phyloP scores from a whole-genome alignment of 1,140 invertebrate genomes.

The Heterodera schachtii region DNA sequence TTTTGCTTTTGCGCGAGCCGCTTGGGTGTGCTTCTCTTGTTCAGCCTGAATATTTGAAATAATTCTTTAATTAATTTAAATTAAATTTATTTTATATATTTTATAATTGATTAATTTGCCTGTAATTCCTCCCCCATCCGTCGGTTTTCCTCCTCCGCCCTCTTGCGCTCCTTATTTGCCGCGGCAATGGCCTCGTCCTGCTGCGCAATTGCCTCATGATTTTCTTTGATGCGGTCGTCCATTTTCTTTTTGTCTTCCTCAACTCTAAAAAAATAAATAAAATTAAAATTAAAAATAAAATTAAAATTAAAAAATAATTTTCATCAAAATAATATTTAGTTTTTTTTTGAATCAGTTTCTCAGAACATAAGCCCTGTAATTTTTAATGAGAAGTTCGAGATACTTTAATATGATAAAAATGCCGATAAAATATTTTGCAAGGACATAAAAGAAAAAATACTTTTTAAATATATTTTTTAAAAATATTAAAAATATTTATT shows the following conservation, averaged over 20 bases:
- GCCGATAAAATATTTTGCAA: too few relatives aligned
- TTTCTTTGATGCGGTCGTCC: constrained; percentile 44
- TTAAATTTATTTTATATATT: too few relatives aligned
- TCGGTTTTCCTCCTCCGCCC: constrained; percentile 52
- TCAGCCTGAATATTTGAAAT: constrained; percentile 31
- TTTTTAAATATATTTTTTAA: too few relatives aligned
- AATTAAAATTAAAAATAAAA: not conserved
- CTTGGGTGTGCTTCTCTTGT: constrained; percentile 45
- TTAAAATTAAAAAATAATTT: too few relatives aligned
- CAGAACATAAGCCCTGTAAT: too few relatives aligned
- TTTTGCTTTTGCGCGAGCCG: constrained; percentile 45
- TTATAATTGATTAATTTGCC: constrained; percentile 17
- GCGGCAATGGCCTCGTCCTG: constrained; percentile 49
- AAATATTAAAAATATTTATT: too few relatives aligned
- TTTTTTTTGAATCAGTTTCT: too few relatives aligned
- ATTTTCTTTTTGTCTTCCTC: constrained; percentile 51
- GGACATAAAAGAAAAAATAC: too few relatives aligned
- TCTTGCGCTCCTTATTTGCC: constrained; percentile 46
- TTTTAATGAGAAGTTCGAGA: too few relatives aligned
- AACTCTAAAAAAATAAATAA: constrained; percentile 25
- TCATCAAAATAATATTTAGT: constrained; percentile 9
- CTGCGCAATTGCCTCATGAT: constrained; percentile 51
- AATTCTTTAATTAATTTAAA: not conserved
- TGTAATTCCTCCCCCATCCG: constrained; percentile 46
- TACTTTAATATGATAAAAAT: too few relatives aligned